Base-by-base conservation (phyloP, 2,797 vertebrate genomes). In the Acrossocheilus wenchowensis region DNA sequence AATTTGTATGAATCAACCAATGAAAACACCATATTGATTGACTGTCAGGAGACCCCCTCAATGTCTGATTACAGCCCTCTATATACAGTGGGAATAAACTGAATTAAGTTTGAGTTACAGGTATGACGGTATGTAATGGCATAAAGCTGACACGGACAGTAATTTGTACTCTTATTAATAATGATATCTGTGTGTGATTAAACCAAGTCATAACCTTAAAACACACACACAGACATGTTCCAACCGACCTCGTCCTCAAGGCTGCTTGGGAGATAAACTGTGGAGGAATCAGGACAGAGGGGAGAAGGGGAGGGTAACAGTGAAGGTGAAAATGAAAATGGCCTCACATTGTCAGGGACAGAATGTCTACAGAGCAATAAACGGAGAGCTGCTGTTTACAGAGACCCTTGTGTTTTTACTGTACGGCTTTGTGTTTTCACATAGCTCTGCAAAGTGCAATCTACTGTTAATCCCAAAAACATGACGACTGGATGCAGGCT, bases 261-360 rank as follows among this genome's bases (percentile, higher is more conserved):
- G 90, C 84, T 87, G 74, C 78, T 52, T 21, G 10, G 52, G 69
- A 90, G 82, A 91, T 91, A 90, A 91, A 91, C 80, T 62, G 54
- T 17, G 48, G 17, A 52, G 77, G 71, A 81, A 80, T 85, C 54
- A 80, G 84, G 77, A 73, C 84, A 73, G 50, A 79, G 50, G 75
- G 64, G 66, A 84, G 81, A 83, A 78, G 83, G n/a, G 64, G 52
- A 79, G n/a, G 87, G 78, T 78, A 86, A 84, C 60, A 84, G 78
- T 82, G 89, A 82, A 86, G 82, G 87, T 88, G 78, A 87, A 90
- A 82, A 84, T 78, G 83, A 72, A 88, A 87, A 89, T 74, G 74
- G 68, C 88, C 78, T 73, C 45, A 80, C 82, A 78, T 39, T 62
- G 60, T 83, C 82, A 89, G 72, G 85, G 79, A 73, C 89, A 87